A percentile compares a stretch with the other conserved stretches of the same genome.
Conservation (phyloP, 2,888 invertebrate species). For the Eupithecia exiguata region DNA sequence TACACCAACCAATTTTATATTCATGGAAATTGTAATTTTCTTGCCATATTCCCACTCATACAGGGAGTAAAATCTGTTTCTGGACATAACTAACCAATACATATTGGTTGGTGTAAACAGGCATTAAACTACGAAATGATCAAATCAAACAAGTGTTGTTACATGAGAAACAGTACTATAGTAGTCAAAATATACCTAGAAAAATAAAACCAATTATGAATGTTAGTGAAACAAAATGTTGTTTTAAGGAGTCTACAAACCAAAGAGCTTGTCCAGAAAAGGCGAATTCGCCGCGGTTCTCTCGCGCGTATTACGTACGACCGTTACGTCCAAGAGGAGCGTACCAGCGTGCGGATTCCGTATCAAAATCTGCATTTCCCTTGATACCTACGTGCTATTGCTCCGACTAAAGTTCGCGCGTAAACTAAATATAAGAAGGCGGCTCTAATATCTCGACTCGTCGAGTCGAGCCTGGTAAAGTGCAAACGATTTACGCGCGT, state of each 20-base stretch:
- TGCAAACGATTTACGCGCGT: no score
- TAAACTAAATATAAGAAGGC: no score
- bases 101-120: slow-evolving; percentile 7
- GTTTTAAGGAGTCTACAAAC: background rate
- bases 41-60: background rate
- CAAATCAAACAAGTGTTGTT: background rate
- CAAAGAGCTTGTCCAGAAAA: background rate
- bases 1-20: background rate
- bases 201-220: background rate
- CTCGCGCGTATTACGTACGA: no score
- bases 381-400: no score
- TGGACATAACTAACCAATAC: background rate
- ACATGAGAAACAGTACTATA: background rate
- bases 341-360: no score
- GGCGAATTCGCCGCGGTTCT: no score
- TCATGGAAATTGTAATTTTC: background rate
- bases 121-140: background rate
- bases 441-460: no score
- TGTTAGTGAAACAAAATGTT: background rate
- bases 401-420: no score
- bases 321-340: no score
- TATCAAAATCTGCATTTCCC: no score
- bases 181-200: background rate
- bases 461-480: no score
- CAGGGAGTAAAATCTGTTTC: background rate